Evolutionary conservation across 2,888 invertebrate species (phyloP), one percentile per base, ranked within the genome.

Genomic region (Deilephila elpenor): DNA sequence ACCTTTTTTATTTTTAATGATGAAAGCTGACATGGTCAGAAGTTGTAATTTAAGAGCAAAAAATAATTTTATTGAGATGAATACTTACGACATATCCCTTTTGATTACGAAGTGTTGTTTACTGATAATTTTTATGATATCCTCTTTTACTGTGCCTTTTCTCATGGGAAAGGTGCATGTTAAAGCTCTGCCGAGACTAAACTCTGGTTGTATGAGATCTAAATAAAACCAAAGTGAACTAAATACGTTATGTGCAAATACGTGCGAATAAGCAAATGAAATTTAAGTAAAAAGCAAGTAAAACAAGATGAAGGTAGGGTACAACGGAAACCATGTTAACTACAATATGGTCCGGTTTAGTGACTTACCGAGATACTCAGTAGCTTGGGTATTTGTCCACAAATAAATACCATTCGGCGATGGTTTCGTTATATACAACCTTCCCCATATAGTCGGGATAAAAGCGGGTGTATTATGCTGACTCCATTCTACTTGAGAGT

Each of bases 51-150:
- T 56, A 6, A 6, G 5, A 56, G n/a, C 6, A 56, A 56, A n/a
- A n/a, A n/a, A 5, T 5, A 1, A n/a, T 25, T 56, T n/a, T 3
- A 17, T 17, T 61, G 19, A 7, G 59, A 44, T 51, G 6, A 62
- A 44, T 34, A 92, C 94, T 91, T 86, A 95, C 95, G 83, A 80
- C 78, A 89, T 81, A 64, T 95, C 95, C 79, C 95, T 92, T 32
- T 80, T 91, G 67, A 97, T 95, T 11, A 84, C 78, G 85, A 97
- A 96, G 78, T 97, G 97, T 67, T 91, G 84, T 86, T 96, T 97
- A 85, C 97, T 97, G 20, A 97, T 91, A 79, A 92, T 95, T 74
- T 88, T 90, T 1, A 96, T 86, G 19, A 93, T 89, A 73, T 89
- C 91, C 34, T 89, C 87, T 37, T 91, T 91, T 6, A 96, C 84